Percentiles rank a stretch among this genome's conserved stretches.
Evolutionary conservation across 2,113 vertebrate species (phyloP).

Genomic region (Smithornis capensis): DNA sequence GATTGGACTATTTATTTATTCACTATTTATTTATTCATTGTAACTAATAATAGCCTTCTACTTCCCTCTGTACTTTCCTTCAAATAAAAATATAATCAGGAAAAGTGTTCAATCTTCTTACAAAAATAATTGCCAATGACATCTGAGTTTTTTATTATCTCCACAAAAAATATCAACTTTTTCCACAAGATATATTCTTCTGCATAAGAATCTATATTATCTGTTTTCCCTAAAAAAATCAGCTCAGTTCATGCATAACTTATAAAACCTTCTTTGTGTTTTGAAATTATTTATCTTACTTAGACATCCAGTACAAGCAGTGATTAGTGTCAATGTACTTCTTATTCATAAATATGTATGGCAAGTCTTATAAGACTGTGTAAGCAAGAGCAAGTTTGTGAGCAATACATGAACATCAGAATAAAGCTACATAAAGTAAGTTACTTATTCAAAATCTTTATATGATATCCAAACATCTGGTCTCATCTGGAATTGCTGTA

Average conservation of each 20-base stretch:
- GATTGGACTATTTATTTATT: background rate
- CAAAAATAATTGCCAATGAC: background rate
- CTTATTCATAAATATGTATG: background rate
- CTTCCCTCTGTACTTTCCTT: background rate
- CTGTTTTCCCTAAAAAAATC: background rate
- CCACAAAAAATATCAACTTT: background rate
- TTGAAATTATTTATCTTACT: background rate
- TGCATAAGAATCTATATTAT: background rate
- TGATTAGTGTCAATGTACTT: background rate
- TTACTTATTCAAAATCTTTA: background rate
- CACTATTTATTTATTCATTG: no score
- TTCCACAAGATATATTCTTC: background rate
- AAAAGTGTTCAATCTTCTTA: background rate
- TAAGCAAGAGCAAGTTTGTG: background rate
- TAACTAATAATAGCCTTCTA: background rate
- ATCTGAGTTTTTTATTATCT: background rate
- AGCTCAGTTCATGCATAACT: background rate
- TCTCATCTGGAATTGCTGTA: background rate
- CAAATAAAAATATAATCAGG: background rate
- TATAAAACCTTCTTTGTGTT: background rate
- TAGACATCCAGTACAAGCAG: background rate
- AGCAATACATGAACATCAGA: background rate
- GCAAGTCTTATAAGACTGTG: background rate
- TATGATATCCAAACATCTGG: background rate
- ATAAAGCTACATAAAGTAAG: background rate